Percentiles rank a stretch among this genome's conserved stretches.
These are phyloP conservation scores for Pygoscelis adeliae DNA, from an alignment of 2,113 vertebrate species.

Conservation along the genomic window DNA sequence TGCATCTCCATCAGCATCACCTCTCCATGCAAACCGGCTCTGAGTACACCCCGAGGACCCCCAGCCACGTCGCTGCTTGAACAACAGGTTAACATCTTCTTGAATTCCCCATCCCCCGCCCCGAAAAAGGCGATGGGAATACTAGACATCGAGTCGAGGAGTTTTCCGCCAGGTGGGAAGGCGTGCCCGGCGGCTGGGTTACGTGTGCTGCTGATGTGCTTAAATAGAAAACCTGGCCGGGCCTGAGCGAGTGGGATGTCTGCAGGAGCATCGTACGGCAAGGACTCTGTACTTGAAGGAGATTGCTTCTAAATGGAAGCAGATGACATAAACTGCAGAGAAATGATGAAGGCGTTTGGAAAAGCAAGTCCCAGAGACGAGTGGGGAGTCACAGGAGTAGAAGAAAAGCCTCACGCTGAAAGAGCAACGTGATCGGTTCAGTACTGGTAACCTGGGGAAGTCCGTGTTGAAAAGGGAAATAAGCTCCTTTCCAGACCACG, in stretches of 20 bases:
- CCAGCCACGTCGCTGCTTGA: rapidly evolving
- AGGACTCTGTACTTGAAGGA: background rate
- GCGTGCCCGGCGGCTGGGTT: background rate
- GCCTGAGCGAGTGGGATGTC: background rate
- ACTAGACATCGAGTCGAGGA: background rate
- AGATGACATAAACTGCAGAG: background rate
- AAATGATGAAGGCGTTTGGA: background rate
- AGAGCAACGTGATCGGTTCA: background rate
- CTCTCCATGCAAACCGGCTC: background rate
- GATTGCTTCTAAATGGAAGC: background rate
- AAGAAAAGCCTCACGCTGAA: background rate
- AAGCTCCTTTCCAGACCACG: background rate
- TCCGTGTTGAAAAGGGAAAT: background rate
- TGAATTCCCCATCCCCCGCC: background rate
- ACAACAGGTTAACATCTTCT: background rate
- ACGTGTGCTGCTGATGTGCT: background rate
- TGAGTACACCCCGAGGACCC: background rate
- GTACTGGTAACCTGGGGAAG: background rate
- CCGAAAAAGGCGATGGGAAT: rapidly evolving
- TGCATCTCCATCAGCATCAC: background rate
- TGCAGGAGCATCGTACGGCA: background rate
- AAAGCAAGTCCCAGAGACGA: background rate
- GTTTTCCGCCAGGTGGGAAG: background rate
- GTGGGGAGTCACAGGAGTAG: background rate
- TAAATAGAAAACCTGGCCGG: background rate